A percentile compares a stretch with the other conserved stretches of the same genome.
Conservation (phyloP, 2,888 invertebrate species). For the Beris morrisii region DNA sequence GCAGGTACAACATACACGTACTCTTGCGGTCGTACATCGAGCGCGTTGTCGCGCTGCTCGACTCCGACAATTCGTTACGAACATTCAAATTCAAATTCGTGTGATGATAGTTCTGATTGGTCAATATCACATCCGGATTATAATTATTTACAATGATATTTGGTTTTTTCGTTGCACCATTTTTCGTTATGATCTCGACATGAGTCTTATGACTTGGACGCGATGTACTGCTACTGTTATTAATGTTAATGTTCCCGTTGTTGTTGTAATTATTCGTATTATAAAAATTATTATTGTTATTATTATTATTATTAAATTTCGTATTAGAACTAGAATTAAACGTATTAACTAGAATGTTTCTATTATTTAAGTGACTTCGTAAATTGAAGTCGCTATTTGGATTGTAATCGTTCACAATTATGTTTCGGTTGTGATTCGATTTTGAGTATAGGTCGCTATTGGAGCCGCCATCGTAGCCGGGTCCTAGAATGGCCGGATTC, state of each 20-base stretch:
- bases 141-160: constrained; percentile 66
- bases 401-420: constrained; percentile 55
- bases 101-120: constrained; percentile 40
- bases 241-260: constrained; percentile 41
- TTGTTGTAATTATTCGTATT: constrained; percentile 26
- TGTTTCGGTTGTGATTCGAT: constrained; percentile 51
- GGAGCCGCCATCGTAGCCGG: constrained; percentile 23
- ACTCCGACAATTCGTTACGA: constrained; percentile 37
- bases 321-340: constrained; percentile 38
- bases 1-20: constrained; percentile 92
- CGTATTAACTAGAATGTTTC: constrained; percentile 39
- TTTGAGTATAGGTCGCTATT: constrained; percentile 39
- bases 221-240: constrained; percentile 46
- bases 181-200: constrained; percentile 68
- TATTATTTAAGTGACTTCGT: constrained; percentile 37
- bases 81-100: constrained; percentile 40
- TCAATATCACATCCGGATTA: constrained; percentile 54
- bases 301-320: constrained; percentile 37
- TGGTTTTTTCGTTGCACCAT: constrained; percentile 65
- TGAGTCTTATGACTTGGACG: constrained; percentile 69
- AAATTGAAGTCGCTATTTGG: constrained; percentile 46
- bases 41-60: constrained; percentile 49
- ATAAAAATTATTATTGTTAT: constrained; percentile 27
- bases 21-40: constrained; percentile 73
- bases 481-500: constrained; percentile 26